Percentiles rank a stretch among this genome's conserved stretches.
These are phyloP conservation scores for Ctenosaura bakeri DNA, from an alignment of 2,797 vertebrate genomes.

Conservation along the genomic window DNA sequence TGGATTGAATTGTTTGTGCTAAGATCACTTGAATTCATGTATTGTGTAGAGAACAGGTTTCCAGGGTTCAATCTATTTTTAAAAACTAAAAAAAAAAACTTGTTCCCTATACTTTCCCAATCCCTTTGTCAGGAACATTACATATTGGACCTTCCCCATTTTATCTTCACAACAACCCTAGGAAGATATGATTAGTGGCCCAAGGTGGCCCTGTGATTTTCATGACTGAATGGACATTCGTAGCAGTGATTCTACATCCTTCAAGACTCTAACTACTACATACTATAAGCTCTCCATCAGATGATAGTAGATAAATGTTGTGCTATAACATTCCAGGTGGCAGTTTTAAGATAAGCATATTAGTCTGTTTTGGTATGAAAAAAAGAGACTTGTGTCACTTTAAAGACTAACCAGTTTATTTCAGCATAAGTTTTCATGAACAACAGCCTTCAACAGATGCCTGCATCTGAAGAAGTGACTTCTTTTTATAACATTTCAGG, in stretches of 20 bases:
- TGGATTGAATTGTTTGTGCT: neutral
- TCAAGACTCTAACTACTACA: neutral
- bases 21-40: neutral
- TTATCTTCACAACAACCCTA: neutral
- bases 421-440: too few species aligned
- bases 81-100: neutral
- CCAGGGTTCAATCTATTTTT: neutral
- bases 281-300: neutral
- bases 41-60: too few species aligned
- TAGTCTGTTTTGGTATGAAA: too few species aligned
- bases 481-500: neutral
- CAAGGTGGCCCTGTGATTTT: neutral
- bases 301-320: neutral
- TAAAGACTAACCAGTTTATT: too few species aligned
- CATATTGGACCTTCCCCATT: neutral
- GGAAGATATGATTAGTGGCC: neutral
- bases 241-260: neutral
- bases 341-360: too few species aligned
- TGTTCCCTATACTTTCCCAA: neutral
- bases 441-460: too few species aligned
- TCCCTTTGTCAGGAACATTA: neutral
- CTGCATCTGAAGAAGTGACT: too few species aligned
- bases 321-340: too few species aligned
- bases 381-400: too few species aligned
- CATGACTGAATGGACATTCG: neutral